Conservation (phyloP, 1,140 invertebrate genomes). For the Neodiprion virginianus region DNA sequence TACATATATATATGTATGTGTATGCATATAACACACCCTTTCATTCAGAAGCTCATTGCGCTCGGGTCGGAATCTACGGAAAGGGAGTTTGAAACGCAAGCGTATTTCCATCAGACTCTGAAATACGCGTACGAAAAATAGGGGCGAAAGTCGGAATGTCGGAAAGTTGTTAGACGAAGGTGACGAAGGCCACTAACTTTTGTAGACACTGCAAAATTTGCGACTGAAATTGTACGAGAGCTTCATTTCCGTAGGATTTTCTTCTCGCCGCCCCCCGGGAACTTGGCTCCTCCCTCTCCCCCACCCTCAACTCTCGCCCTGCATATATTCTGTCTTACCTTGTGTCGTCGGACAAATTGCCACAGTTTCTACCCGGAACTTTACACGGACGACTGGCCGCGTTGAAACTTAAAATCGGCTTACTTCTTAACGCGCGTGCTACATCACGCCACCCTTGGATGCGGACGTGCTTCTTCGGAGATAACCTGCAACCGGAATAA, state of each 20-base stretch:
- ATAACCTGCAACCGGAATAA: not conserved
- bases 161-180: not conserved
- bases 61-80: not conserved
- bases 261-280: too few relatives aligned
- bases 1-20: slow-evolving; percentile 13
- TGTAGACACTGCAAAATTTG: too few relatives aligned
- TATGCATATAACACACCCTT: not conserved
- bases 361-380: not conserved
- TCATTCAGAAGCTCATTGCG: slow-evolving; percentile 8
- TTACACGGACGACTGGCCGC: not conserved
- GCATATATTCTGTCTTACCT: not conserved
- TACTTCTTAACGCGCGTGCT: not conserved
- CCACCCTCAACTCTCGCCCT: not conserved
- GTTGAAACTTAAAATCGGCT: not conserved
- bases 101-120: not conserved
- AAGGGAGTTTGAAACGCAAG: not conserved
- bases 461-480: not conserved
- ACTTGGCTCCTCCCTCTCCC: too few relatives aligned
- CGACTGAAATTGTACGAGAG: too few relatives aligned
- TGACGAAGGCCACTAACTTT: too few relatives aligned
- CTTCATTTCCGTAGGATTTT: too few relatives aligned
- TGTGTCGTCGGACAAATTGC: not conserved
- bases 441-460: not conserved
- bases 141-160: not conserved
- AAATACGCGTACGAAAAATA: too few relatives aligned